phyloP scores from a whole-genome alignment of 2,113 vertebrate genomes.

The Phaetusa simplex region DNA sequence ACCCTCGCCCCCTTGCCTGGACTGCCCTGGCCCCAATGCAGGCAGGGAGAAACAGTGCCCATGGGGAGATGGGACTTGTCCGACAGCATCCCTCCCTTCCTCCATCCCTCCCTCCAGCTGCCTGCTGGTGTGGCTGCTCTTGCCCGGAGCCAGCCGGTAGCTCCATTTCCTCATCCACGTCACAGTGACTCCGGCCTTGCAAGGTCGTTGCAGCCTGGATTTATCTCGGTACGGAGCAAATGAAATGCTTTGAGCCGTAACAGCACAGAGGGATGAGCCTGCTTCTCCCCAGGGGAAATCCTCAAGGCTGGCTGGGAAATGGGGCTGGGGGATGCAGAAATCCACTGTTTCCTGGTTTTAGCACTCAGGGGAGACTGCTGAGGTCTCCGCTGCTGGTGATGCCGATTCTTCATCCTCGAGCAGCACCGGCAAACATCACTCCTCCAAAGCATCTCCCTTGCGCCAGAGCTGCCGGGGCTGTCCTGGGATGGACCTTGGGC shows the following conservation, averaged over 20 bases:
- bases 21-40: too few relatives aligned
- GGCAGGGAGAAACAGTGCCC: background rate
- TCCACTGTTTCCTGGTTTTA: background rate
- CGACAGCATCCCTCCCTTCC: background rate
- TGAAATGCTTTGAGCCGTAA: background rate
- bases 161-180: background rate
- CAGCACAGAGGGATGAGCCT: accelerated
- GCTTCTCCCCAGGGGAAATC: background rate
- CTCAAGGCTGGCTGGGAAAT: background rate
- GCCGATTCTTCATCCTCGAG: background rate
- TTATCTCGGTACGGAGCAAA: accelerated
- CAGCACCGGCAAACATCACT: accelerated
- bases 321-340: background rate
- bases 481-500: background rate
- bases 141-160: accelerated
- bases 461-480: accelerated
- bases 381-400: background rate
- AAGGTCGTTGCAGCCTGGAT: background rate
- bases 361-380: background rate
- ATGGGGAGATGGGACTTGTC: accelerated
- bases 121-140: background rate
- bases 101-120: background rate
- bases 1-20: accelerated
- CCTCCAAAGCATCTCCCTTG: background rate
- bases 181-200: accelerated